Evolutionary conservation across 2,113 vertebrate genomes (phyloP).

Genomic region (Hypocryptadius cinnamomeus): DNA sequence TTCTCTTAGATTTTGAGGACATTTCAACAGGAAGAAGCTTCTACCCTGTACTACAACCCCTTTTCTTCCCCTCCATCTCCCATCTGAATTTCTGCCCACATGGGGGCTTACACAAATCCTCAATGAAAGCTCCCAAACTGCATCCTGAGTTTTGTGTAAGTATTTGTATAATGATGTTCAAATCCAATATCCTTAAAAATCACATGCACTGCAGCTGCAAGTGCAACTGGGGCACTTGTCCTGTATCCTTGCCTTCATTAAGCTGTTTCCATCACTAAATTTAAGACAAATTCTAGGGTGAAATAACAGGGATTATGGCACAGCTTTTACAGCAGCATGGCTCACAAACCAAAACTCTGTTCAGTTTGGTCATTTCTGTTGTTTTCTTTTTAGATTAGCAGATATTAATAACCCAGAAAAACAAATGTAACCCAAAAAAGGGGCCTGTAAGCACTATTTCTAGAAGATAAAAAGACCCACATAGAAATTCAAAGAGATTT

Average conservation of each 20-base stretch:
- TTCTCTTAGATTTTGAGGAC: neutral
- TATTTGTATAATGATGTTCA: neutral
- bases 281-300: neutral
- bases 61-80: neutral
- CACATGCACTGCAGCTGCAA: neutral
- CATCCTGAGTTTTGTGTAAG: neutral
- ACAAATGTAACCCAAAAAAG: neutral
- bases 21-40: neutral
- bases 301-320: neutral
- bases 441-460: neutral
- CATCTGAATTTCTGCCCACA: neutral
- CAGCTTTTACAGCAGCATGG: neutral
- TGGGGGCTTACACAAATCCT: rapidly evolving
- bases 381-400: neutral
- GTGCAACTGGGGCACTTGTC: neutral
- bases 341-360: neutral
- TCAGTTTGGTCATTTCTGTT: neutral
- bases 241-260: neutral
- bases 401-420: neutral
- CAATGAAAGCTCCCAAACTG: neutral
- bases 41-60: neutral
- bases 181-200: neutral
- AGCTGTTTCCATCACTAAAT: neutral
- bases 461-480: neutral
- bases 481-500: neutral